phyloP scores from a whole-genome alignment of 2,797 vertebrate species.

The Megaceryle alcyon region DNA sequence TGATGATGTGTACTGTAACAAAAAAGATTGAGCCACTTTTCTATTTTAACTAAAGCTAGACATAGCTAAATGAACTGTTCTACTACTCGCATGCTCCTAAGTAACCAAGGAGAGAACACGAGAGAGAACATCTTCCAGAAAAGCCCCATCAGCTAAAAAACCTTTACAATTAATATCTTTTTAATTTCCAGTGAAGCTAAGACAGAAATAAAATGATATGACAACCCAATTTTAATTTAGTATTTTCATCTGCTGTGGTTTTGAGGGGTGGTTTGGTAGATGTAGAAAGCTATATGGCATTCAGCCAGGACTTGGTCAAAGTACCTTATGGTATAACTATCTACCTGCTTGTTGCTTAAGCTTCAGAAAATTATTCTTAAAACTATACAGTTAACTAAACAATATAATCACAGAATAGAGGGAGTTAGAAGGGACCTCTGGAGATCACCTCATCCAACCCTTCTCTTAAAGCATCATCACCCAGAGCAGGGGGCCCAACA shows the following conservation, averaged over 20 bases:
- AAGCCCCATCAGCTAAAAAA: not conserved
- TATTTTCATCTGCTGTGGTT: slow-evolving; percentile 9
- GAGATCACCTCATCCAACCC: not conserved
- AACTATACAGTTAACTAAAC: not conserved
- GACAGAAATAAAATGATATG: not conserved
- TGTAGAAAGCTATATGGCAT: not conserved
- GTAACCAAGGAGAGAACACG: not conserved
- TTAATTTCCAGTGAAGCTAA: not conserved
- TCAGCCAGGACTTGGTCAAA: not conserved
- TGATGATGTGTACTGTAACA: not conserved
- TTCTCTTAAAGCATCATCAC: not conserved
- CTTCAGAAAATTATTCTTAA: not conserved
- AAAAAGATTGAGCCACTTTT: not conserved
- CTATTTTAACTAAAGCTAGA: slow-evolving; percentile 1
- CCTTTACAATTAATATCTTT: not conserved
- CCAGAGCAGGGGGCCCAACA: not conserved
- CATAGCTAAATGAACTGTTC: not conserved
- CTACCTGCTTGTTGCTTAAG: not conserved
- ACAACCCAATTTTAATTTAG: not conserved
- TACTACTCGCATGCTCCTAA: not conserved
- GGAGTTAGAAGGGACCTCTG: not conserved
- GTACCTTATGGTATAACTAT: not conserved
- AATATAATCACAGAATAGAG: not conserved
- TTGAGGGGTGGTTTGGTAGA: not conserved
- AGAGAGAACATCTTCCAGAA: not conserved